Evolutionary conservation across 30 jellyfish, hydroid and myxozoan genomes (phyloP).

Genomic region (Turritopsis rubra): DNA sequence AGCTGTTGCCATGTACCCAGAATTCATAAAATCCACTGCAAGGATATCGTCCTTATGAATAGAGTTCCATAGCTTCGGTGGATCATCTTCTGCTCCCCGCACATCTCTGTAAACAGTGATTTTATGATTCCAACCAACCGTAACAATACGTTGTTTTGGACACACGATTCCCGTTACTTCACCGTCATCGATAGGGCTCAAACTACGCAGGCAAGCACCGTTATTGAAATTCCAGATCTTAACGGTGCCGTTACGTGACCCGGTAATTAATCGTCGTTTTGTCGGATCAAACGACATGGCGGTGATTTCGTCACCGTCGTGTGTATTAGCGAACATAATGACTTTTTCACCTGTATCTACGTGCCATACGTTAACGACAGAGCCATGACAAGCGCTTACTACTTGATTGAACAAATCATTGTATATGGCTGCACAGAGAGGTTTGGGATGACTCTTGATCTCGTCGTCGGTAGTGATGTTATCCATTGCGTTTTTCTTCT

Average conservation of each 20-base stretch:
- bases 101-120: conserved; percentile 50
- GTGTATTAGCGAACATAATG: conserved; percentile 69
- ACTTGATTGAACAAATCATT: conserved; percentile 77
- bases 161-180: conserved; percentile 96
- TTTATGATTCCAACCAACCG: conserved; percentile 81
- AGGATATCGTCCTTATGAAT: conserved; percentile 83
- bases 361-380: conserved; percentile 85
- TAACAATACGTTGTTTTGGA: conserved; percentile 65
- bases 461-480: conserved; percentile 48
- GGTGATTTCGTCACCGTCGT: conserved; percentile 81
- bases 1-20: conserved; percentile 56
- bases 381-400: conserved; percentile 96
- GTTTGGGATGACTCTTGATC: conserved; percentile 70
- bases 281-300: conserved; percentile 84
- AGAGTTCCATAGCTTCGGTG: conserved; percentile 44
- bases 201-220: conserved; percentile 69
- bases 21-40: conserved; percentile 44
- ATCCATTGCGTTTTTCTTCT: conserved; percentile 31
- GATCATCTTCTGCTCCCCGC: conserved; percentile 59
- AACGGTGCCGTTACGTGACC: conserved; percentile 74
- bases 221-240: conserved; percentile 86
- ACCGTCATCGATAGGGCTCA: conserved; percentile 56
- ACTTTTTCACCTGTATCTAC: conserved; percentile 83
- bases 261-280: conserved; percentile 77
- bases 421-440: conserved; percentile 81